phyloP scores from a whole-genome alignment of 2,888 invertebrate genomes.

The Drosophila ustulata region DNA sequence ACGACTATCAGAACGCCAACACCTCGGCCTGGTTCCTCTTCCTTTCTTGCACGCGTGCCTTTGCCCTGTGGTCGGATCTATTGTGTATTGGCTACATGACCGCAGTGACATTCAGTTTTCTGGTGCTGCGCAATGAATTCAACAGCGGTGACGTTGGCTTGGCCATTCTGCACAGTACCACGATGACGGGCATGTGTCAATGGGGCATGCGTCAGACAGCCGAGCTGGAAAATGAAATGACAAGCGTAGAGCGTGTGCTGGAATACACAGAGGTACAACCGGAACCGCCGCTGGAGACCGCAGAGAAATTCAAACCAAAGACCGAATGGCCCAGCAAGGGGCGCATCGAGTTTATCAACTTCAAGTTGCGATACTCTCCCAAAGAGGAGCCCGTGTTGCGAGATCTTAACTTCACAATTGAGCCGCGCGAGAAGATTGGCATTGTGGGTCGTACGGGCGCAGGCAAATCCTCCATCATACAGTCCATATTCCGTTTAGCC shows the following conservation, averaged over 20 bases:
- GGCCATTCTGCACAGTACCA: conserved; percentile 90
- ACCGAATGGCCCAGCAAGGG: conserved; percentile 90
- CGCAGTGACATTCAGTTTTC: conserved; percentile 93
- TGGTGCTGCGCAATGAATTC: conserved; percentile 86
- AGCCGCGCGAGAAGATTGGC: conserved; percentile 88
- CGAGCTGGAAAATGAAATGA: conserved; percentile 93
- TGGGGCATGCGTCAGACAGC: conserved; percentile 95
- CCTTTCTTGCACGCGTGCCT: conserved; percentile 94
- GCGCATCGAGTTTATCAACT: conserved; percentile 88
- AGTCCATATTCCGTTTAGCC: conserved; percentile 93
- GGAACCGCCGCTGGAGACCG: conserved; percentile 87
- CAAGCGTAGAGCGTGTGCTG: conserved; percentile 92
- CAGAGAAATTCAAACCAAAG: conserved; percentile 84
- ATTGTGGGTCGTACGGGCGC: conserved; percentile 96
- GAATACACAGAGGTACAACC: conserved; percentile 91
- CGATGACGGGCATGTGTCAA: conserved; percentile 90
- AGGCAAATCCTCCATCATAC: conserved; percentile 93
- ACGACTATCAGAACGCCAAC: conserved; percentile 88
- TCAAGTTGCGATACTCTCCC: conserved; percentile 89
- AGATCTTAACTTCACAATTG: conserved; percentile 88
- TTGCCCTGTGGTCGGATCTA: conserved; percentile 96
- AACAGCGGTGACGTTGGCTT: conserved; percentile 89
- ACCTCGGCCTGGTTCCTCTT: conserved; percentile 92
- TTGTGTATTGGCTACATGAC: conserved; percentile 94
- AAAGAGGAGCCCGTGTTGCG: conserved; percentile 90